Evolutionary conservation across 2,113 vertebrate genomes (phyloP), one percentile per base, ranked within the genome.

Genomic region (Protobothrops mucrosquamatus): DNA sequence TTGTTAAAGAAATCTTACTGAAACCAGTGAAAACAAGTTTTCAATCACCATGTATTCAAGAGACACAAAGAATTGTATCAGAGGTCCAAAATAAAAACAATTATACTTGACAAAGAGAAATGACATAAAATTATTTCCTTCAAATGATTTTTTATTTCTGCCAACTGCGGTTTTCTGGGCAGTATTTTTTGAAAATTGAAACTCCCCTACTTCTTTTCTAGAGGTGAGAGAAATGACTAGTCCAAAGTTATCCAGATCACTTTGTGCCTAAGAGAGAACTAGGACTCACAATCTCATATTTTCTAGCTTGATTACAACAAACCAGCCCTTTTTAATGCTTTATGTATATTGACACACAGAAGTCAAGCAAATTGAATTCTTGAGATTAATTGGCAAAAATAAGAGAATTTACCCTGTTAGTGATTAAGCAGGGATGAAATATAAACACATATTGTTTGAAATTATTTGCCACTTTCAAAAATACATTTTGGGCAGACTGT

Each of bases 321-420:
- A 26, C 43, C 43, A 48, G 1, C 46, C 46, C 22, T 48, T 7
- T 39, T 86, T 54, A 90, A 8, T 15, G 89, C 92, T 85, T 52
- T 56, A 94, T 88, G 29, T 69, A 1, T 64, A 64, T 64, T 64
- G 11, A 64, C 10, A n/a, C 29, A 29, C 18, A 14, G 91, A 6
- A 57, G 81, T 52, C 6, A 34, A 91, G 93, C 90, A 94, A 94
- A 85, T 22, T 23, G 88, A 93, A 20, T 7, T 12, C 92, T 22
- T 52, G 51, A 14, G 52, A 87, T 95, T 89, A 86, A 10, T 34
- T n/a, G 8, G 81, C 0, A 6, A 86, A 90, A 26, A 94, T 90
- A 92, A 89, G 2, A 88, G 85, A 6, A 48, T 6, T 26, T 46
- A 9, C n/a, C 20, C 22, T 39, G 81, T 5, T n/a, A 23, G 14